Base-by-base conservation (phyloP, 2,113 vertebrate species). In the Hyla sarda region DNA sequence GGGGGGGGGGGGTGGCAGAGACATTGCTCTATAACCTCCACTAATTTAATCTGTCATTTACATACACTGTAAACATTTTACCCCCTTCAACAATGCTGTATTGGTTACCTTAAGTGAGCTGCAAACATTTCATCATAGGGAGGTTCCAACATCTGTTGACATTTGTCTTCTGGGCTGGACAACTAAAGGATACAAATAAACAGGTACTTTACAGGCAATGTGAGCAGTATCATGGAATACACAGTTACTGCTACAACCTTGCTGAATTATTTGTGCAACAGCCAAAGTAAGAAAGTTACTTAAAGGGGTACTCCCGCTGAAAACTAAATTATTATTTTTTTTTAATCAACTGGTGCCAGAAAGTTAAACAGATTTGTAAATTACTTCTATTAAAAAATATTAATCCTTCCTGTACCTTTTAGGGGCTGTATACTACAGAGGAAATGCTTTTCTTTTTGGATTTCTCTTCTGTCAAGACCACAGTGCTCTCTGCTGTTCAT, bases 41-140 rank as follows among this genome's bases (percentile, higher is more conserved):
- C 8, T 58, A 60, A 9, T 60, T 60, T 25, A n/a, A 60, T 60
- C 8, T 62, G 21, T 28, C 11, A 62, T 12, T 5, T 13, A 62
- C 3, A n/a, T 19, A 60, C 25, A 60, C 25, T 19, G 19, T 10
- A 60, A 10, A 60, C n/a, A 2, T 60, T 60, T 62, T 32, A 67
- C 16, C 5, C 28, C 25, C 62, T 32, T 17, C 1, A 21, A 25
- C 30, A 17, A 21, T 2, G 1, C 62, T 69, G 19, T 28, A 25
- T 32, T 17, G 13, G 32, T 87, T 94, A 99, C 98, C 97, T 96
- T 89, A 99, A 93, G 88, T 99, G 98, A 88, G 98, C 97, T 32
- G 97, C 97, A 74, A 99, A 96, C 97, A 99, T 99, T 91, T 99
- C 98, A 48, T 99, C 98, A 5, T 99, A 98, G 0, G 97, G 97